Evolutionary conservation across 2,113 vertebrate genomes (phyloP).

Genomic region (Trochalopteron elliotii): DNA sequence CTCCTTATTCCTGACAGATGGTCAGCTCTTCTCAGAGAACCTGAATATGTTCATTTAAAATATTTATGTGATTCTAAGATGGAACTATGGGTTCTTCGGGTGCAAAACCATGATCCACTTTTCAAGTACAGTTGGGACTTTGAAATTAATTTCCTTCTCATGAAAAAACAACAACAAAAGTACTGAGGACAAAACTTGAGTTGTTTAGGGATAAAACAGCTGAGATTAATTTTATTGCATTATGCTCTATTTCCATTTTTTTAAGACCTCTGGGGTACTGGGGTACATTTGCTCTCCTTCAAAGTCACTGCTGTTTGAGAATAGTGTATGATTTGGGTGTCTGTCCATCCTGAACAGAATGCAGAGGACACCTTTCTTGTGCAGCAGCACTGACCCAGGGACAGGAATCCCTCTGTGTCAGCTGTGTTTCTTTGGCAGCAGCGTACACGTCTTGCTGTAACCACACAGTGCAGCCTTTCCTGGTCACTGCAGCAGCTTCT

Average conservation of each 20-base stretch:
- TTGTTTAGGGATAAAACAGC: neutral
- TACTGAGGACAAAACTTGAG: neutral
- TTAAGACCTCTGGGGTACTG: neutral
- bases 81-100: neutral
- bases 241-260: neutral
- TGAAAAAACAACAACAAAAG: neutral
- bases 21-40: neutral
- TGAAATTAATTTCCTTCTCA: neutral
- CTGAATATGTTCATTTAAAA: neutral
- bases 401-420: fast-evolving
- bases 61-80: neutral
- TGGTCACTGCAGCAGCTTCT: neutral
- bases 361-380: neutral
- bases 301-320: neutral
- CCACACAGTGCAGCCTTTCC: neutral
- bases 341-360: fast-evolving
- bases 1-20: constrained; percentile 36
- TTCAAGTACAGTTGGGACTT: neutral
- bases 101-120: neutral
- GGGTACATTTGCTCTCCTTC: neutral
- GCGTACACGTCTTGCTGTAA: neutral
- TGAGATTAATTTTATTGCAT: neutral
- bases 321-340: fast-evolving
- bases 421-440: fast-evolving
- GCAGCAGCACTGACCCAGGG: neutral